Evolutionary conservation across 2,888 invertebrate species (phyloP).

Genomic region (Pachliopta kotzebuea): DNA sequence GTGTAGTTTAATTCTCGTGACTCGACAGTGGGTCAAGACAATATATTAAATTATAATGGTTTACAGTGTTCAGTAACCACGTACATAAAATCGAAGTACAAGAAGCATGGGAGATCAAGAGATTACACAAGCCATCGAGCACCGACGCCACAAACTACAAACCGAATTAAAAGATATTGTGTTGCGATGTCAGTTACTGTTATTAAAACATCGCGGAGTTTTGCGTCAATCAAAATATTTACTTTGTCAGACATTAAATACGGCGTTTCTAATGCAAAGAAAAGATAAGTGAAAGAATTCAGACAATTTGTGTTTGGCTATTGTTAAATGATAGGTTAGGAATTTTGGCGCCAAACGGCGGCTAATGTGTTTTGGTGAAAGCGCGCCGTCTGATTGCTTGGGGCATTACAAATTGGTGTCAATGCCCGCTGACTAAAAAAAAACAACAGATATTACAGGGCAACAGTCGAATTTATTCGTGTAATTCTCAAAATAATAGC

Average conservation of each 20-base stretch:
- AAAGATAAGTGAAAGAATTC: slow-evolving; percentile 31
- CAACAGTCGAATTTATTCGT: slow-evolving; percentile 23
- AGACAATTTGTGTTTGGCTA: slow-evolving; percentile 28
- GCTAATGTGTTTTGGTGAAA: slow-evolving; percentile 54
- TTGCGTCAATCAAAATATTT: slow-evolving; percentile 23
- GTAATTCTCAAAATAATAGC: slow-evolving; percentile 20
- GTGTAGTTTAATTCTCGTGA: slow-evolving; percentile 49
- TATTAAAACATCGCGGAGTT: slow-evolving; percentile 19
- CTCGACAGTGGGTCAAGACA: slow-evolving; percentile 65
- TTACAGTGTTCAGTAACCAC: slow-evolving; percentile 43
- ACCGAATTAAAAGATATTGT: slow-evolving; percentile 6
- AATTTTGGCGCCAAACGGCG: slow-evolving; percentile 69
- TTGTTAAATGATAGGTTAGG: slow-evolving; percentile 54
- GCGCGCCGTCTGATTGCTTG: slow-evolving; percentile 51
- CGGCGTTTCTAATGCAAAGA: slow-evolving; percentile 21
- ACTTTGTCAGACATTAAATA: slow-evolving; percentile 20
- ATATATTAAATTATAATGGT: slow-evolving; percentile 57
- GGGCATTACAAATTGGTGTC: slow-evolving; percentile 54
- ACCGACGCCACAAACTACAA: slow-evolving; percentile 20
- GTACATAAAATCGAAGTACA: slow-evolving; percentile 41
- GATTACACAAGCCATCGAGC: slow-evolving; percentile 39
- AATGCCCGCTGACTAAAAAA: slow-evolving; percentile 42
- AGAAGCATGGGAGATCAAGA: slow-evolving; percentile 42
- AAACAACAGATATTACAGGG: slow-evolving; percentile 33
- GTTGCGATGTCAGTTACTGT: slow-evolving; percentile 9